Conservation (phyloP, 2,888 invertebrate genomes). For the Drosophila peninsularis region DNA sequence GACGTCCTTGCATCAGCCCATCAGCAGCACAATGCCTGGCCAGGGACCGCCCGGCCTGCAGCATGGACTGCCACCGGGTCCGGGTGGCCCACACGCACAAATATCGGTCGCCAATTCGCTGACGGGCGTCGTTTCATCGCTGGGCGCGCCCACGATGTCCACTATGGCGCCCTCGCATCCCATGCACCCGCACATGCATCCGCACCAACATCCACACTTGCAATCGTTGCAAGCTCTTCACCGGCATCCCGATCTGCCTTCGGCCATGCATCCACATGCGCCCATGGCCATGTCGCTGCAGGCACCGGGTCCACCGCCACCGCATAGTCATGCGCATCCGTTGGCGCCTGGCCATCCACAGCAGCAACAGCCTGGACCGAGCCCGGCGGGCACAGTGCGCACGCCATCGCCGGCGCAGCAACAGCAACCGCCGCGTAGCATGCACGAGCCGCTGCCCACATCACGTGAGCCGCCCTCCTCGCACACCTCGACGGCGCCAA, state of each 20-base stretch:
- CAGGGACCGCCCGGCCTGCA: conserved; percentile 59
- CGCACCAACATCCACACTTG: conserved; percentile 66
- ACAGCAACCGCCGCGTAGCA: conserved; percentile 68
- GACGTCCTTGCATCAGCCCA: conserved; percentile 68
- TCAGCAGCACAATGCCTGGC: conserved; percentile 40
- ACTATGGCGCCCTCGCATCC: conserved; percentile 81
- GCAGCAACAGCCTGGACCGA: conserved; percentile 67
- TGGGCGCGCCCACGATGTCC: conserved; percentile 78
- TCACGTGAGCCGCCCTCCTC: conserved; percentile 70
- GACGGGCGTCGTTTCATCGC: conserved; percentile 73
- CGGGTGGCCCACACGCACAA: conserved; percentile 68
- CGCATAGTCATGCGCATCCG: conserved; percentile 72
- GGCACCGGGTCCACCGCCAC: conserved; percentile 78
- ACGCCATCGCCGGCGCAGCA: conserved; percentile 84
- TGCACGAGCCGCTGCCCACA: conserved; percentile 70
- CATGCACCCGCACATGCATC: conserved; percentile 74
- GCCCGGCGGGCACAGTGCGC: conserved; percentile 75
- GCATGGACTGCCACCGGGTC: conserved; percentile 72
- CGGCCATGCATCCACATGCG: conserved; percentile 84
- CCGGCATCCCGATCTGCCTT: conserved; percentile 83
- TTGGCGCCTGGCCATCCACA: conserved; percentile 68
- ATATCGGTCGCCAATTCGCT: conserved; percentile 85
- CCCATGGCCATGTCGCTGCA: conserved; percentile 83
- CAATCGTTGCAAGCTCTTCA: conserved; percentile 81
- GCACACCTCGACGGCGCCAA: conserved; percentile 70